Conservation (phyloP, 2,797 vertebrate species). For the Pangasius krempfi region DNA sequence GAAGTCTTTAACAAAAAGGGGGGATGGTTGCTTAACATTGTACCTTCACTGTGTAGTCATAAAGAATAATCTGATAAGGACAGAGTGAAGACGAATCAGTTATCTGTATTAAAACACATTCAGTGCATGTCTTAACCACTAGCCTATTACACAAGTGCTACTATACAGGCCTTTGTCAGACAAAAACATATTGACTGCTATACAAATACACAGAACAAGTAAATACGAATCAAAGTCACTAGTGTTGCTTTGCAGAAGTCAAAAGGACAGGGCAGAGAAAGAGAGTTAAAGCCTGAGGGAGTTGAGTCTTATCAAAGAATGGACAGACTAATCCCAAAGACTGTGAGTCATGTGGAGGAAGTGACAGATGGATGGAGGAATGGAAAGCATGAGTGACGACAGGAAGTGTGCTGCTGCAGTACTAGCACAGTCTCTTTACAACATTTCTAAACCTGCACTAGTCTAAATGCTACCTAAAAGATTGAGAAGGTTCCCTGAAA, state of each 20-base stretch:
- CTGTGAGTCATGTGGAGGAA: slow-evolving; percentile 57
- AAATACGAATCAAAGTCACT: slow-evolving; percentile 7
- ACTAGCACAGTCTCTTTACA: not conserved
- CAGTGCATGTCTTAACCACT: not conserved
- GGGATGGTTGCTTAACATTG: slow-evolving; percentile 45
- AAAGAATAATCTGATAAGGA: not conserved
- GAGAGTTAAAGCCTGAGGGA: slow-evolving; percentile 61
- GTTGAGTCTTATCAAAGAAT: slow-evolving; percentile 61
- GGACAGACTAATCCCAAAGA: slow-evolving; percentile 80
- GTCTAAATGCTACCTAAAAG: not conserved
- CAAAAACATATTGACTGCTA: slow-evolving; percentile 11
- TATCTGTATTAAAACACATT: not conserved
- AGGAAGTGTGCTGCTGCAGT: slow-evolving; percentile 7
- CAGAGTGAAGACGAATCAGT: not conserved
- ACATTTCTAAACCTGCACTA: not conserved
- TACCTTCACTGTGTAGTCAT: slow-evolving; percentile 50
- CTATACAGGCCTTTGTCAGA: slow-evolving; percentile 7
- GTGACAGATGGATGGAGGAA: slow-evolving; percentile 53
- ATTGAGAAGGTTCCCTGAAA: not conserved
- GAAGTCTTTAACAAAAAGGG: slow-evolving; percentile 83
- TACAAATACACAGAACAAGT: slow-evolving; percentile 7
- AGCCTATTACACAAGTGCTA: not conserved
- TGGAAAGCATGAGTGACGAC: slow-evolving; percentile 15
- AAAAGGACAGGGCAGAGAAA: slow-evolving; percentile 49
- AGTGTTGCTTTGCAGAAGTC: not conserved